Evolutionary conservation across 2,797 vertebrate species (phyloP), one percentile per base, ranked within the genome.

Genomic region (Fistularia tabacaria): DNA sequence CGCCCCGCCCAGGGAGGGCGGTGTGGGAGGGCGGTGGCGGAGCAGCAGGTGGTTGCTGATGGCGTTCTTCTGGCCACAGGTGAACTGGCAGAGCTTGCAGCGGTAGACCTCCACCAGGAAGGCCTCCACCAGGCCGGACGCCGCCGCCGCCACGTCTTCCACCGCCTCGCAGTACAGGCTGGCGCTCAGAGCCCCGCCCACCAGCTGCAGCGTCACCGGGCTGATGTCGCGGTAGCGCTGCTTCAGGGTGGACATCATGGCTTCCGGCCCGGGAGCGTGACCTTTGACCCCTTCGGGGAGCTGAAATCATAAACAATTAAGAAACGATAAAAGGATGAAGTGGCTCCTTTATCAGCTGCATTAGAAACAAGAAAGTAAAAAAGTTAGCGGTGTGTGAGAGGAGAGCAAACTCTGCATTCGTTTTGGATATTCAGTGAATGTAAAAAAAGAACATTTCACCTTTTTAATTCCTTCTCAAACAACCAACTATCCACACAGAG

Each of bases 51-150:
- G 86, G 12, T 54, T 77, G 49, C 62, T 64, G 38, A 92, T 74
- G 69, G 74, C 69, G 25, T 44, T 71, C 78, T 79, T 85, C n/a
- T 88, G 64, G 38, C 64, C 74, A 13, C 77, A 88, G 50, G 85
- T 88, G 66, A 91, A 90, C 53, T 81, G 80, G 52, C 88, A 92
- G 15, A 91, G 49, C 36, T 84, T 85, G 51, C 71, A 90, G 41
- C 83, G 78, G 39, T 73, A 79, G 0, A 84, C 50, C 69, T 92
- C 85, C 42, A 91, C 76, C 36, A 90, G 75, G 69, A 93, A 91
- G 47, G 77, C 64, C 71, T 92, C 89, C 36, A 89, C 83, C 36
- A 88, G 54, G 0, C 39, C 66, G 6, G 25, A 43, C 1, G 13
- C 43, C 10, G 43, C 69, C 15, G 48, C 57, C 50, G 80, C 65